Base-by-base conservation (phyloP, 2,888 invertebrate species). In the Drosophila merina region DNA sequence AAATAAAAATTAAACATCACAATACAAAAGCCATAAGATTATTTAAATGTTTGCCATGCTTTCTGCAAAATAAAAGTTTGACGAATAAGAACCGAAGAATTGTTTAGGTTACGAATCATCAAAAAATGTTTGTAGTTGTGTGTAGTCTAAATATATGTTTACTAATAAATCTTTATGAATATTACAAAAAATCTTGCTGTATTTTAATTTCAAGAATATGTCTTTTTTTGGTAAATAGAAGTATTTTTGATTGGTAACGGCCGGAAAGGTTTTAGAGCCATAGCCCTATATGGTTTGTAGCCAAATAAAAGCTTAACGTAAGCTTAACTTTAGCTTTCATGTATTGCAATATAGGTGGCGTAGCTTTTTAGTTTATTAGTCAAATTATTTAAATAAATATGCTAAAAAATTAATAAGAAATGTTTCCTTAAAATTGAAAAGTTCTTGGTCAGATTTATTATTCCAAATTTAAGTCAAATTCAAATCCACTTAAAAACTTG, bases 161-260 rank as follows among this genome's bases (percentile, higher is more conserved):
- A 75, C 78, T 67, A 80, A 81, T 81, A 81, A 80, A 81, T 59
- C 51, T 80, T 86, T 80, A 60, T 51, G 66, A 77, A 77, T 77
- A 81, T 86, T 70, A 42, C 72, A 56, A 48, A 20, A 69, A 42
- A 0, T 8, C 3, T 5, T 5, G 0, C 1, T 6, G 1, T 33
- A 2, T 49, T 25, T 12, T 0, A 42, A 42, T 20, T 42, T 14
- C 14, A 42, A 14, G 14, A 14, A 14, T 14, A 14, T 14, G 14
- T 14, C 14, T n/a, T 14, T 14, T 5, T 6, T 38, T 12, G 12
- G 8, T 1, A 28, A 33, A 33, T 5, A 0, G 4, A 10, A 33
- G 4, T 33, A 4, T 10, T 12, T 36, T 36, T 5, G n/a, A 6
- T 36, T 36, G 2, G n/a, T n/a, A 36, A 36, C 36, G n/a, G 12